phyloP scores from a whole-genome alignment of 2,888 invertebrate species.

The Petrophora chlorosata region DNA sequence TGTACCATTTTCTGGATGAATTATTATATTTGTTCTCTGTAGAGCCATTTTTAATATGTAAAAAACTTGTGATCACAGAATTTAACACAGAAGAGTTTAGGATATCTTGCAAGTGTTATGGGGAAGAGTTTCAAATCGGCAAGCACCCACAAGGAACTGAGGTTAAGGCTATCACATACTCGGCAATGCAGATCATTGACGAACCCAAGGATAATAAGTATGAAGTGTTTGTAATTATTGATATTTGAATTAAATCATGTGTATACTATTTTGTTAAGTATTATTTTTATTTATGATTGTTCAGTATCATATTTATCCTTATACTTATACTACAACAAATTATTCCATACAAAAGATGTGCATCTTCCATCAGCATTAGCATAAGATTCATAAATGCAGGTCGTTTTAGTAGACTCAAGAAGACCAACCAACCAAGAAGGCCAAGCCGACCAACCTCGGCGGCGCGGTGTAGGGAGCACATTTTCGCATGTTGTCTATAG shows the following conservation, averaged over 20 bases:
- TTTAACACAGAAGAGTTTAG: constrained; percentile 92
- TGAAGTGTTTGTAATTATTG: constrained; percentile 98
- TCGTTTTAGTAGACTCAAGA: no score
- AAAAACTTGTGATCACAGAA: constrained; percentile 93
- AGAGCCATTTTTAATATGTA: constrained; percentile 94
- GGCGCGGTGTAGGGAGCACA: no score
- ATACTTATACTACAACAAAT: no score
- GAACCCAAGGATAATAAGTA: constrained; percentile 87
- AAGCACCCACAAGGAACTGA: constrained; percentile 99
- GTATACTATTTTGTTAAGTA: background rate
- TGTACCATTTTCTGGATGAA: constrained; percentile 97
- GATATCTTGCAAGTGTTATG: constrained; percentile 92
- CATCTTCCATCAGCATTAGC: no score
- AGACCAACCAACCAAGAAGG: no score
- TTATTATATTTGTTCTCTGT: constrained; percentile 95
- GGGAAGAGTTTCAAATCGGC: constrained; percentile 96
- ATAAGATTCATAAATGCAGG: no score
- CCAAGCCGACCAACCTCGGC: no score
- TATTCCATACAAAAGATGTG: no score
- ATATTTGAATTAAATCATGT: constrained; percentile 86
- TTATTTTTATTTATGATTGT: no score
- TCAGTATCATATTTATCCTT: no score
- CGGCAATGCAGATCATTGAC: constrained; percentile 97
- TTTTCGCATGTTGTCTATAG: no score
- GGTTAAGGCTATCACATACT: constrained; percentile 99